Percentiles rank a stretch among this genome's conserved stretches.
Evolutionary conservation across 2,797 vertebrate genomes (phyloP).

Genomic region (Rhinophrynus dorsalis): DNA sequence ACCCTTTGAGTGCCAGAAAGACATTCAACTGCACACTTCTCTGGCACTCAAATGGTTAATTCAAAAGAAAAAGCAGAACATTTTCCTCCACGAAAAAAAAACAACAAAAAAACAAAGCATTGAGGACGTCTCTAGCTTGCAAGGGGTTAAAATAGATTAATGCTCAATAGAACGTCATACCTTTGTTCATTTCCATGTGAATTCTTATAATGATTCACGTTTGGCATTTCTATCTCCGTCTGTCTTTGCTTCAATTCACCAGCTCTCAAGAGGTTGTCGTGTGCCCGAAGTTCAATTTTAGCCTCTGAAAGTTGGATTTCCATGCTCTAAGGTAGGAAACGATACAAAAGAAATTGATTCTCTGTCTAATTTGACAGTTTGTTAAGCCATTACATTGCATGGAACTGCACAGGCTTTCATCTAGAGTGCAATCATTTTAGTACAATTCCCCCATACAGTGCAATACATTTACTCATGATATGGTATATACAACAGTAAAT

Average conservation of each 20-base stretch:
- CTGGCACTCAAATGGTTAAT: too few relatives aligned
- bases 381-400: neutral
- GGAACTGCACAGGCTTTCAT: neutral
- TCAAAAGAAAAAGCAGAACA: too few relatives aligned
- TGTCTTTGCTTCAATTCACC: conserved; percentile 64
- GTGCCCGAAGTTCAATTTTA: conserved; percentile 65
- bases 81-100: too few relatives aligned
- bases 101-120: too few relatives aligned
- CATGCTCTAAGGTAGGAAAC: conserved; percentile 61
- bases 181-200: conserved; percentile 56
- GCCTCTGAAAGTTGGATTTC: conserved; percentile 66
- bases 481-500: too few relatives aligned
- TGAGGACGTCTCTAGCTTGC: too few relatives aligned
- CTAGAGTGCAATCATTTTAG: too few relatives aligned
- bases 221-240: conserved; percentile 61
- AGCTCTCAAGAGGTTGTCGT: conserved; percentile 64
- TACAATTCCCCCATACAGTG: too few relatives aligned
- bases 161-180: conserved; percentile 50
- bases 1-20: too few relatives aligned
- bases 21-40: too few relatives aligned
- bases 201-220: conserved; percentile 55
- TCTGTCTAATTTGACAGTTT: neutral
- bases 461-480: neutral
- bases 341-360: conserved; percentile 34
- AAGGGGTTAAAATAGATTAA: neutral